phyloP scores from a whole-genome alignment of 2,888 invertebrate species.

The Caenorhabditis panamensis region DNA sequence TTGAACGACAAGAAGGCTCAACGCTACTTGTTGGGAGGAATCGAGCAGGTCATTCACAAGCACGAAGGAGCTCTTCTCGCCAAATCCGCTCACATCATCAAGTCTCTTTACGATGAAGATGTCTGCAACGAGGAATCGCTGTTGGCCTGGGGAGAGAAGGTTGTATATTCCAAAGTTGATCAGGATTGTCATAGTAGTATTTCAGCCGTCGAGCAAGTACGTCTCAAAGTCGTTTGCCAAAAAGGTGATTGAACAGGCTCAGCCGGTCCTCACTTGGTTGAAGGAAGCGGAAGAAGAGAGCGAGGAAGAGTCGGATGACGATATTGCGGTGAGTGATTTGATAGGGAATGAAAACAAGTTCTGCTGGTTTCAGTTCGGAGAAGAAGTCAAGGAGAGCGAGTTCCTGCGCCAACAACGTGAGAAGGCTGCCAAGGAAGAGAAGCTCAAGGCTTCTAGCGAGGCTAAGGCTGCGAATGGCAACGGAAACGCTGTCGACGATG shows the following conservation, averaged over 20 bases:
- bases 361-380: slow-evolving; percentile 70
- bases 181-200: not conserved
- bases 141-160: slow-evolving; percentile 95
- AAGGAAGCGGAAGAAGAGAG: slow-evolving; percentile 93
- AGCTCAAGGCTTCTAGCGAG: slow-evolving; percentile 43
- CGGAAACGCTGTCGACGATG: slow-evolving; percentile 54
- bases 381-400: slow-evolving; percentile 58
- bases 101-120: slow-evolving; percentile 94
- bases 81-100: slow-evolving; percentile 91
- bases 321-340: slow-evolving; percentile 81
- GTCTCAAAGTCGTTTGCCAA: slow-evolving; percentile 91
- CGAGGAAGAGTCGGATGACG: slow-evolving; percentile 87
- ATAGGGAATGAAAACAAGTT: not conserved
- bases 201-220: slow-evolving; percentile 88
- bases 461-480: slow-evolving; percentile 36
- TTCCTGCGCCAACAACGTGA: slow-evolving; percentile 64
- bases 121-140: slow-evolving; percentile 95
- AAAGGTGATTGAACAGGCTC: slow-evolving; percentile 93
- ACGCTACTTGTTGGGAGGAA: slow-evolving; percentile 92
- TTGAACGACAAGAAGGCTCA: slow-evolving; percentile 82
- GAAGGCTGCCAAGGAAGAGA: slow-evolving; percentile 53
- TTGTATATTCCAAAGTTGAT: slow-evolving; percentile 81
- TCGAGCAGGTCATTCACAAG: slow-evolving; percentile 88
- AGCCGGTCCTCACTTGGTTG: slow-evolving; percentile 96
- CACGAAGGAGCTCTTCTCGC: slow-evolving; percentile 86